Conservation (phyloP, 2,888 invertebrate species). For the Andrena marginata region DNA sequence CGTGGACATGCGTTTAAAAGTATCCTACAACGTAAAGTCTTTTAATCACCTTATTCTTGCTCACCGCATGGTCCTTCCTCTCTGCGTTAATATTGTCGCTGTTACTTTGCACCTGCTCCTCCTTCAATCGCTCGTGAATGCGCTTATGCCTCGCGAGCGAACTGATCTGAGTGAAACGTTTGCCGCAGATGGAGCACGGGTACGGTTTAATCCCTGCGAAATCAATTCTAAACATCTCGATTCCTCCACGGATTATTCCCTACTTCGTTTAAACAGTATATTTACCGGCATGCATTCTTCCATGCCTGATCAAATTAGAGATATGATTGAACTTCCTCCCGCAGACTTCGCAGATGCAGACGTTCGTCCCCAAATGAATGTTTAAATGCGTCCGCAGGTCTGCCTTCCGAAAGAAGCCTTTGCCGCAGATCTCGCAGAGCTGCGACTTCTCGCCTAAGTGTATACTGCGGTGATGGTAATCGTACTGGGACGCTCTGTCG, state of each 20-base stretch:
- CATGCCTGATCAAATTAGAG: conserved; percentile 83
- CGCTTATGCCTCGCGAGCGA: conserved; percentile 79
- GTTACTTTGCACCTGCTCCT: conserved; percentile 30
- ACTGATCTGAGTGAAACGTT: conserved; percentile 80
- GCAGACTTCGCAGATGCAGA: conserved; percentile 83
- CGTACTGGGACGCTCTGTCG: conserved; percentile 81
- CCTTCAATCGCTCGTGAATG: conserved; percentile 72
- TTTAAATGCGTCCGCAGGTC: conserved; percentile 84
- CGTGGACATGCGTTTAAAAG: not conserved
- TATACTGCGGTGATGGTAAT: conserved; percentile 80
- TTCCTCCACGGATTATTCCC: not conserved
- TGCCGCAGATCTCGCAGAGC: conserved; percentile 81
- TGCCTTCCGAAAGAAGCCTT: conserved; percentile 81
- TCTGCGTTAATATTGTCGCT: conserved; percentile 30
- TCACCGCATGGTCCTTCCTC: conserved; percentile 28
- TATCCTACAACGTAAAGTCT: conserved; percentile 13
- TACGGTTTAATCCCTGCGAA: conserved; percentile 81
- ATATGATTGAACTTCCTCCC: conserved; percentile 84
- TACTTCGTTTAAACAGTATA: not conserved
- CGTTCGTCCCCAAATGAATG: conserved; percentile 83
- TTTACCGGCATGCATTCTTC: conserved; percentile 84
- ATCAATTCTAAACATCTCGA: not conserved
- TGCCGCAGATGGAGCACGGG: conserved; percentile 81
- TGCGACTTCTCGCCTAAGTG: conserved; percentile 82
- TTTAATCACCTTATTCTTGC: conserved; percentile 62